Evolutionary conservation across 2,888 invertebrate genomes (phyloP).

Genomic region (Palloptera scutellata): DNA sequence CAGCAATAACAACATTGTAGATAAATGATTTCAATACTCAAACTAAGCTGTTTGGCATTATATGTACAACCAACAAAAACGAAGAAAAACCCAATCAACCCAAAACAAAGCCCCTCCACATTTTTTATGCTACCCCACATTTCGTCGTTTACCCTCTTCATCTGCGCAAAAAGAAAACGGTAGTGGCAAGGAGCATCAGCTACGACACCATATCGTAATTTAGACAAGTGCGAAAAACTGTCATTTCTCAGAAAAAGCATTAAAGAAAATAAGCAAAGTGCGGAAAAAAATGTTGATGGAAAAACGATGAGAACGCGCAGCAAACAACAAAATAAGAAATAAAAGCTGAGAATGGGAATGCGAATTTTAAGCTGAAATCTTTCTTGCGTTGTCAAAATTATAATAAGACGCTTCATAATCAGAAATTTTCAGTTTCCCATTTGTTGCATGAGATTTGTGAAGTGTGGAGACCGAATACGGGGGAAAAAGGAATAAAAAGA

Average conservation of each 20-base stretch:
- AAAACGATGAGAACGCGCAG: slow-evolving; percentile 1
- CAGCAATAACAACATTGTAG: slow-evolving; percentile 23
- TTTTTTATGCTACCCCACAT: neutral
- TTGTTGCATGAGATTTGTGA: slow-evolving; percentile 22
- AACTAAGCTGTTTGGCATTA: neutral
- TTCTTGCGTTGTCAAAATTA: slow-evolving; percentile 29
- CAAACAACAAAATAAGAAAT: neutral
- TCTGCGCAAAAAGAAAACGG: too few relatives aligned
- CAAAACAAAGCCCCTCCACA: neutral
- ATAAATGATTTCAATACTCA: slow-evolving; percentile 35
- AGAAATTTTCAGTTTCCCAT: slow-evolving; percentile 35
- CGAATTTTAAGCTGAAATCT: slow-evolving; percentile 25
- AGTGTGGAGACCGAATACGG: neutral
- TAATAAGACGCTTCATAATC: slow-evolving; percentile 30
- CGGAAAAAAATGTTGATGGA: neutral
- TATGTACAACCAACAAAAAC: too few relatives aligned
- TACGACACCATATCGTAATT: neutral
- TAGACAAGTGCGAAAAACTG: slow-evolving; percentile 19
- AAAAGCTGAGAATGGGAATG: too few relatives aligned
- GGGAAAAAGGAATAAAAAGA: neutral
- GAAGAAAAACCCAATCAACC: neutral
- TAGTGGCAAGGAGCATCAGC: too few relatives aligned
- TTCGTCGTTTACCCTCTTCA: neutral
- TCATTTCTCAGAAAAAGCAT: slow-evolving; percentile 3
- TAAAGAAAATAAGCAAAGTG: neutral